These are phyloP conservation scores for Catharus ustulatus DNA, from an alignment of 2,797 vertebrate species.

Conservation along the genomic window DNA sequence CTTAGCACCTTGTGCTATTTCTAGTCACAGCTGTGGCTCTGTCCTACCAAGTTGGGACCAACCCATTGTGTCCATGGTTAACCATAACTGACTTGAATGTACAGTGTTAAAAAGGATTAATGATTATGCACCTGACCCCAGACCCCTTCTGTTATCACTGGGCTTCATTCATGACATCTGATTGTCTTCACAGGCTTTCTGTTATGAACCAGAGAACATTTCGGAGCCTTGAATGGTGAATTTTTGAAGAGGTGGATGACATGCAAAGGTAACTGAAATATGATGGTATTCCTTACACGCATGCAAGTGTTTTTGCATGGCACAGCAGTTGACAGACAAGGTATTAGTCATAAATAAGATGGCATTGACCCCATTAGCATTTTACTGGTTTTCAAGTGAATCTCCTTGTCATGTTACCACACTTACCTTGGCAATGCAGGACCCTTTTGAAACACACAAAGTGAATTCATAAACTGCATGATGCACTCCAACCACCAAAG, in stretches of 20 bases:
- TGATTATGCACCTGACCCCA: background rate
- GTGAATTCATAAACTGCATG: background rate
- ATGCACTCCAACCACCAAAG: background rate
- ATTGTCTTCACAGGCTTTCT: background rate
- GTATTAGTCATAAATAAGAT: background rate
- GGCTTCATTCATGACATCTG: background rate
- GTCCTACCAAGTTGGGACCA: background rate
- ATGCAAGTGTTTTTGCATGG: background rate
- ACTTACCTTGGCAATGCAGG: background rate
- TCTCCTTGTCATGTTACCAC: background rate
- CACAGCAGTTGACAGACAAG: background rate
- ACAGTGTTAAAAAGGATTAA: background rate
- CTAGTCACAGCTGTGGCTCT: background rate
- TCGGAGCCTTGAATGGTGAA: background rate
- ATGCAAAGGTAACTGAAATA: background rate
- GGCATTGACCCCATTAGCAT: background rate
- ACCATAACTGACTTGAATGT: background rate
- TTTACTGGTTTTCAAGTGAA: background rate
- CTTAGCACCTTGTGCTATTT: background rate
- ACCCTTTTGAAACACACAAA: background rate
- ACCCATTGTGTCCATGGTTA: background rate
- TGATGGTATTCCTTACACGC: background rate
- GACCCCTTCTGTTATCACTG: background rate
- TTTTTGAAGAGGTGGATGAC: background rate
- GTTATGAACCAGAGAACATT: background rate